Evolutionary conservation across 2,888 invertebrate species (phyloP).

Genomic region (Drosophila maculinotata): DNA sequence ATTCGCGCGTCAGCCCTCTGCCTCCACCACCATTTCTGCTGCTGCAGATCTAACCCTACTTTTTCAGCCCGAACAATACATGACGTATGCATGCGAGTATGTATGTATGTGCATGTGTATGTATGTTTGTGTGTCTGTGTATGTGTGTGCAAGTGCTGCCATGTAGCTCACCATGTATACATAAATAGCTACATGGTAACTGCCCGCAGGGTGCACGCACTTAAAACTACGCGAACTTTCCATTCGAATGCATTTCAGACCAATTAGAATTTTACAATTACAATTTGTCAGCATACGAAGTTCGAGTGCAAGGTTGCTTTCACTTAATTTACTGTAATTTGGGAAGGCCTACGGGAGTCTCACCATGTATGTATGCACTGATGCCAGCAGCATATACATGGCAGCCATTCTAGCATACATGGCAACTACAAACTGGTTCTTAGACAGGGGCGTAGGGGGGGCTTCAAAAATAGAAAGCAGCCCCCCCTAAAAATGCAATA

Average conservation of each 20-base stretch:
- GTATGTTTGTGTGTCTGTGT: constrained; percentile 17
- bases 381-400: constrained; percentile 38
- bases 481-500: constrained; percentile 18
- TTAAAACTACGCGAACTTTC: constrained; percentile 1
- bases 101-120: constrained; percentile 21
- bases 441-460: constrained; percentile 39
- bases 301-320: background rate
- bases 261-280: background rate
- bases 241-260: background rate
- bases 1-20: constrained; percentile 44
- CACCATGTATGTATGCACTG: constrained; percentile 54
- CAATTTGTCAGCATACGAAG: background rate
- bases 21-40: constrained; percentile 27
- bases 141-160: constrained; percentile 24
- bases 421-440: constrained; percentile 57
- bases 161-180: constrained; percentile 66
- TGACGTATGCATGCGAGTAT: constrained; percentile 38
- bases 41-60: constrained; percentile 64
- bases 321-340: background rate
- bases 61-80: constrained; percentile 55
- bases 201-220: constrained; percentile 20
- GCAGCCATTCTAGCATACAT: constrained; percentile 57
- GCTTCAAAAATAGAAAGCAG: constrained; percentile 42
- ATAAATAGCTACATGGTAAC: constrained; percentile 54
- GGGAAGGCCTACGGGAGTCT: constrained; percentile 46